phyloP scores from a whole-genome alignment of 2,797 vertebrate species.

The Leptatherina wallacei region DNA sequence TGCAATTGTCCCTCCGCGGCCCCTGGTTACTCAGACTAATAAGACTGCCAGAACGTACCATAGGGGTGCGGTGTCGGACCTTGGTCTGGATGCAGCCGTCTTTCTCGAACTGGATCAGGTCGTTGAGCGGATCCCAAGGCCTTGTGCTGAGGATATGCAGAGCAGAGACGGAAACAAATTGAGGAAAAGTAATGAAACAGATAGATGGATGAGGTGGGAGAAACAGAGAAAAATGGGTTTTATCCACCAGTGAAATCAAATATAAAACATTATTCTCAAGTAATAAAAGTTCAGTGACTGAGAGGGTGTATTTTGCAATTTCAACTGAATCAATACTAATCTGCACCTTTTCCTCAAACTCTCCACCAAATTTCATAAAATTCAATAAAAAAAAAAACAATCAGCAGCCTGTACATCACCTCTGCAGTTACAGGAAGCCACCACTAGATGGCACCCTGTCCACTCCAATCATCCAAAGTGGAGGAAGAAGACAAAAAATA shows the following conservation, averaged over 20 bases:
- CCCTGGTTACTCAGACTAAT: slow-evolving; percentile 86
- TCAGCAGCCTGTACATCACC: background rate
- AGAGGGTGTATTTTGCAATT: too few relatives aligned
- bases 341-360: background rate
- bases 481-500: too few relatives aligned
- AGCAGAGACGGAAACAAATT: background rate
- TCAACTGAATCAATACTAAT: background rate
- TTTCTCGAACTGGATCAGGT: slow-evolving; percentile 98
- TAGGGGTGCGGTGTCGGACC: slow-evolving; percentile 97
- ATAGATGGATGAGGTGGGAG: background rate
- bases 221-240: background rate
- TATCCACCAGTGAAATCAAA: too few relatives aligned
- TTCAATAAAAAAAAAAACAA: background rate
- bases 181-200: background rate
- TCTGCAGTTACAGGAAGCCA: background rate
- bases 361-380: background rate
- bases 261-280: too few relatives aligned
- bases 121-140: slow-evolving; percentile 98
- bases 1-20: slow-evolving; percentile 83
- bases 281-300: too few relatives aligned
- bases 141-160: slow-evolving; percentile 85
- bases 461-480: too few relatives aligned
- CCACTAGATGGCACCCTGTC: slow-evolving; percentile 49
- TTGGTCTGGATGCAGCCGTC: slow-evolving; percentile 96
- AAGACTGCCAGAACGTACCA: slow-evolving; percentile 92